Evolutionary conservation across 2,797 vertebrate genomes (phyloP).

Genomic region (Enteromius mattozi): DNA sequence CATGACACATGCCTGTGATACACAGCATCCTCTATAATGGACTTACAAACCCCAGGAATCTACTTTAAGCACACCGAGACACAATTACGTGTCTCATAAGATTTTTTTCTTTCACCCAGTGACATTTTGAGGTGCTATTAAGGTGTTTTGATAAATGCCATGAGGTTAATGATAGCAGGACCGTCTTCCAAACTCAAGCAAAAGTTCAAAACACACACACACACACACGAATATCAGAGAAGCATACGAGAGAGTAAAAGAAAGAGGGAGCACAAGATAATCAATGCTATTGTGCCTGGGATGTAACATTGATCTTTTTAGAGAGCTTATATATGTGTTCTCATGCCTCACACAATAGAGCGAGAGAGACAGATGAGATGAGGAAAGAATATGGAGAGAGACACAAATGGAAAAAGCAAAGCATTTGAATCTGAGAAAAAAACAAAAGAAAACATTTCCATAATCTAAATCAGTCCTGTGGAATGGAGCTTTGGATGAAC

Average conservation of each 20-base stretch:
- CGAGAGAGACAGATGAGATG: not conserved
- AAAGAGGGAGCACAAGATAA: slow-evolving; percentile 44
- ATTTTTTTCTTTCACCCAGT: not conserved
- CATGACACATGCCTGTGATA: slow-evolving; percentile 6
- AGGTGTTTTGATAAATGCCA: slow-evolving; percentile 28
- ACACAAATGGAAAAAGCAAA: slow-evolving; percentile 43
- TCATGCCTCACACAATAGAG: slow-evolving; percentile 61
- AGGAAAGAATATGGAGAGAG: slow-evolving; percentile 26
- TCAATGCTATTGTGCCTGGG: slow-evolving; percentile 73
- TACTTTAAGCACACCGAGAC: slow-evolving; percentile 16
- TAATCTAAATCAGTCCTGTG: slow-evolving; percentile 30
- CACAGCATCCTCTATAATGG: slow-evolving; percentile 31
- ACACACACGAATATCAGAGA: not conserved
- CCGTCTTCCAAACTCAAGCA: not conserved
- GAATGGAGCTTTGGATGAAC: slow-evolving; percentile 16
- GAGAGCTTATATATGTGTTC: slow-evolving; percentile 68
- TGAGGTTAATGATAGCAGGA: slow-evolving; percentile 9
- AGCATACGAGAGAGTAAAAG: not conserved
- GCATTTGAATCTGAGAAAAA: slow-evolving; percentile 11
- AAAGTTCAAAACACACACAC: not conserved
- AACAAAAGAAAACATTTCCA: slow-evolving; percentile 47
- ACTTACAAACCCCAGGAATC: not conserved
- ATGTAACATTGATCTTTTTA: slow-evolving; percentile 77
- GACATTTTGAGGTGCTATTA: slow-evolving; percentile 27
- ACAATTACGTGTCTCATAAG: slow-evolving; percentile 16